These are phyloP conservation scores for Nymphicus hollandicus DNA, from an alignment of 2,113 vertebrate genomes.

Conservation along the genomic window DNA sequence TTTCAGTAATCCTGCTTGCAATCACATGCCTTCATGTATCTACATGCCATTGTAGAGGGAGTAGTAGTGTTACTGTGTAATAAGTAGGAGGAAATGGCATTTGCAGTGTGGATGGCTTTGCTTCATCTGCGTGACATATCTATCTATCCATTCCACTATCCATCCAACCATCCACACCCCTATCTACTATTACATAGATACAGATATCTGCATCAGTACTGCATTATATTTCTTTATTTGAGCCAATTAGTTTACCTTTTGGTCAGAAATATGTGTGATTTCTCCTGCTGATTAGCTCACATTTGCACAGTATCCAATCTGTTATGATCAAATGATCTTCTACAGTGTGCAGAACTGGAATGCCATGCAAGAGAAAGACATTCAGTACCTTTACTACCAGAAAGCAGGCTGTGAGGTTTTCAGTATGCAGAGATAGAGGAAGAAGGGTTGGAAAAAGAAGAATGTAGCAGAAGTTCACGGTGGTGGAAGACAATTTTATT, in stretches of 20 bases:
- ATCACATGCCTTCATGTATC: background rate
- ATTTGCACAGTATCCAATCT: background rate
- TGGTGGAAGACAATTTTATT: background rate
- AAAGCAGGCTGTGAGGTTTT: background rate
- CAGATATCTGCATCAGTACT: background rate
- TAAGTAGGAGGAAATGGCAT: background rate
- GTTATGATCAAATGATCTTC: background rate
- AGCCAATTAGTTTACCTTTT: background rate
- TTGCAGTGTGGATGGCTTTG: background rate
- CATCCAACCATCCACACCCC: background rate
- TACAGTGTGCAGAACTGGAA: background rate
- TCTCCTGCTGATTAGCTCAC: background rate
- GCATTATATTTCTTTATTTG: background rate
- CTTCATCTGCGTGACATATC: background rate
- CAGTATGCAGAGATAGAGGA: background rate
- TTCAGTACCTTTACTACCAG: background rate
- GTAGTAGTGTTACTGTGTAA: background rate
- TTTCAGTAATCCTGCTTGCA: background rate
- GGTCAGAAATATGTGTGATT: background rate
- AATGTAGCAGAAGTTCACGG: background rate
- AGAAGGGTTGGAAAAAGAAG: background rate
- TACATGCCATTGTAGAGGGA: background rate
- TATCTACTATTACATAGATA: rapidly evolving
- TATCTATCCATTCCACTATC: background rate
- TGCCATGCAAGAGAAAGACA: background rate